Evolutionary conservation across 2,888 invertebrate species (phyloP).

Genomic region (Pollenia labialis): DNA sequence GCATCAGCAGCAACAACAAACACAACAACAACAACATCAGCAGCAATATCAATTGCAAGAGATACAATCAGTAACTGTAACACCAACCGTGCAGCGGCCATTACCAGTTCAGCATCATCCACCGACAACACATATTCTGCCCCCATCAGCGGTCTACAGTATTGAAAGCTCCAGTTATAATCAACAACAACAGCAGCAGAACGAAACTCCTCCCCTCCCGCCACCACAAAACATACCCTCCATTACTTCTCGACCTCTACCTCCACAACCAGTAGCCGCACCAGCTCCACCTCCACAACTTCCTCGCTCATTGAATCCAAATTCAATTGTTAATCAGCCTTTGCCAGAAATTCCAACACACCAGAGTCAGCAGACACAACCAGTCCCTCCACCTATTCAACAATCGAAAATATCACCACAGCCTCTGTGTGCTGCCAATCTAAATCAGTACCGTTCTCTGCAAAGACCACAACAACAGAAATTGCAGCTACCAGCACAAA

Average conservation of each 20-base stretch:
- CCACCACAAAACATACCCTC: constrained; percentile 74
- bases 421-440: constrained; percentile 84
- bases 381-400: constrained; percentile 72
- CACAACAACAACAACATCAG: constrained; percentile 77
- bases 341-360: constrained; percentile 83
- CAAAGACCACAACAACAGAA: constrained; percentile 85
- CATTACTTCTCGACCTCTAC: constrained; percentile 69
- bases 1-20: constrained; percentile 75
- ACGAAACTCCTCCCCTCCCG: constrained; percentile 74
- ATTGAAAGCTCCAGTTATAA: constrained; percentile 82
- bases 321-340: constrained; percentile 84
- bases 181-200: constrained; percentile 74
- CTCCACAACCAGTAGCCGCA: constrained; percentile 71
- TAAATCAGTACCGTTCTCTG: constrained; percentile 86
- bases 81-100: constrained; percentile 75
- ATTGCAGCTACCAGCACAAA: constrained; percentile 77
- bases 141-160: constrained; percentile 83
- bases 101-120: constrained; percentile 78
- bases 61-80: constrained; percentile 75
- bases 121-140: constrained; percentile 81
- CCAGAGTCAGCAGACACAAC: constrained; percentile 78
- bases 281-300: constrained; percentile 63
- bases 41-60: constrained; percentile 79
- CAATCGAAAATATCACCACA: constrained; percentile 83
- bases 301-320: constrained; percentile 79